Evolutionary conservation across 2,797 vertebrate species (phyloP).

Genomic region (Balearica regulorum): DNA sequence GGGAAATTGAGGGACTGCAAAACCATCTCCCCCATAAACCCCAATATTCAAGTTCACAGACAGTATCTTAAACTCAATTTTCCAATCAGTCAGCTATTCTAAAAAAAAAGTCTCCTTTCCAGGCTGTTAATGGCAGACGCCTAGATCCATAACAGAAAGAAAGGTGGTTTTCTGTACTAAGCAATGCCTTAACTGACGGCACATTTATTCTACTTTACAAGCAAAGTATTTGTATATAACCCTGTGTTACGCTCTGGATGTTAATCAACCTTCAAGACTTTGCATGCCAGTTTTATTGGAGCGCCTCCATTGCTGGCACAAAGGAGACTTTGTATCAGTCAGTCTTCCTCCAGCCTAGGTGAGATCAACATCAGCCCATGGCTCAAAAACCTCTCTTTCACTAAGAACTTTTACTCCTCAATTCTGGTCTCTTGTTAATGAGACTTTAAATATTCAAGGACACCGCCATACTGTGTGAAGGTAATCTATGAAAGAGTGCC

Average conservation of each 20-base stretch:
- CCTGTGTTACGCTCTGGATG: not conserved
- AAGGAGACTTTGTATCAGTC: not conserved
- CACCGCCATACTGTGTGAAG: not conserved
- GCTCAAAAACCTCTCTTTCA: not conserved
- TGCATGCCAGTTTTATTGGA: not conserved
- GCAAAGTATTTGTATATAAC: not conserved
- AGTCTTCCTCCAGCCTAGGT: not conserved
- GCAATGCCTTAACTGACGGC: not conserved
- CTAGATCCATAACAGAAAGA: not conserved
- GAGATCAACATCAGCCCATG: not conserved
- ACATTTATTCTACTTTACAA: slow-evolving; percentile 18
- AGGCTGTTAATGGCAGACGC: not conserved
- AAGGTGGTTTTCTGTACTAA: not conserved
- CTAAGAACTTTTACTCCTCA: not conserved
- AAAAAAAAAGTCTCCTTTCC: not conserved
- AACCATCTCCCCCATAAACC: not conserved
- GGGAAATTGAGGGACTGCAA: not conserved
- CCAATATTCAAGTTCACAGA: not conserved
- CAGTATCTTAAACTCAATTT: not conserved
- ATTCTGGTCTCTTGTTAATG: not conserved
- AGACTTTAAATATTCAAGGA: slow-evolving; percentile 10
- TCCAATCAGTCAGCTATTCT: not conserved
- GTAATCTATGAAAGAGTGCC: not conserved
- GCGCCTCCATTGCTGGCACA: not conserved
- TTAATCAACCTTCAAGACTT: not conserved